Evolutionary conservation across 2,888 invertebrate genomes (phyloP).

Genomic region (Aromia moschata): DNA sequence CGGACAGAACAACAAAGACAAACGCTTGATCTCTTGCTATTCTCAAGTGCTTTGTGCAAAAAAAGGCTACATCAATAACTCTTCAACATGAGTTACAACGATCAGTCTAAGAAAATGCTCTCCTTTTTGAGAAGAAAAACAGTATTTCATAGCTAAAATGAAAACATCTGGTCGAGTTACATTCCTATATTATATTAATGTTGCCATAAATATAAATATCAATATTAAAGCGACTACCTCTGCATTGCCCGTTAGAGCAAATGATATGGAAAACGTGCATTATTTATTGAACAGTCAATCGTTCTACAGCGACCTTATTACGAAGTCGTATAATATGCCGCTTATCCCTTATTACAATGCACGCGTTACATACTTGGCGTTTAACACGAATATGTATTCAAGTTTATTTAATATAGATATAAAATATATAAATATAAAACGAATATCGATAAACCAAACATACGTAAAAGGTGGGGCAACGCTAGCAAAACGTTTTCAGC

Average conservation of each 20-base stretch:
- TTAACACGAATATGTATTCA: conserved; percentile 20
- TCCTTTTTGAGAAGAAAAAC: too few species aligned
- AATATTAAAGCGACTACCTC: conserved; percentile 1
- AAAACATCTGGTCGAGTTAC: too few species aligned
- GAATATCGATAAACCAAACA: conserved; percentile 26
- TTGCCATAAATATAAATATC: too few species aligned
- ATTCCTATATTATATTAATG: too few species aligned
- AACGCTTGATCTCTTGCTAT: too few species aligned
- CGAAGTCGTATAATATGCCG: background rate
- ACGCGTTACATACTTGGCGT: conserved; percentile 3
- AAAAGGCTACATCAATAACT: too few species aligned
- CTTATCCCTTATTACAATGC: conserved; percentile 5
- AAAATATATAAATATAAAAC: too few species aligned
- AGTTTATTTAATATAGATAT: conserved; percentile 25
- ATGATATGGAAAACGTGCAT: conserved; percentile 1
- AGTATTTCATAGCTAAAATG: too few species aligned
- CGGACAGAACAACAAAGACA: too few species aligned
- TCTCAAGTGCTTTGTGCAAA: too few species aligned
- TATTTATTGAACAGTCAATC: conserved; percentile 2
- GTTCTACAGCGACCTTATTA: background rate
- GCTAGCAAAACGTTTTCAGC: conserved; percentile 24
- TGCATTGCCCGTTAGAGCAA: conserved; percentile 10
- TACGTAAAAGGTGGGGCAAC: conserved; percentile 6
- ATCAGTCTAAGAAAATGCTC: too few species aligned
- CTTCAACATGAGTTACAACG: too few species aligned